A percentile compares a stretch with the other conserved stretches of the same genome.
Evolutionary conservation across 2,797 vertebrate genomes (phyloP).

Genomic region (Orientallactaga sibirica): DNA sequence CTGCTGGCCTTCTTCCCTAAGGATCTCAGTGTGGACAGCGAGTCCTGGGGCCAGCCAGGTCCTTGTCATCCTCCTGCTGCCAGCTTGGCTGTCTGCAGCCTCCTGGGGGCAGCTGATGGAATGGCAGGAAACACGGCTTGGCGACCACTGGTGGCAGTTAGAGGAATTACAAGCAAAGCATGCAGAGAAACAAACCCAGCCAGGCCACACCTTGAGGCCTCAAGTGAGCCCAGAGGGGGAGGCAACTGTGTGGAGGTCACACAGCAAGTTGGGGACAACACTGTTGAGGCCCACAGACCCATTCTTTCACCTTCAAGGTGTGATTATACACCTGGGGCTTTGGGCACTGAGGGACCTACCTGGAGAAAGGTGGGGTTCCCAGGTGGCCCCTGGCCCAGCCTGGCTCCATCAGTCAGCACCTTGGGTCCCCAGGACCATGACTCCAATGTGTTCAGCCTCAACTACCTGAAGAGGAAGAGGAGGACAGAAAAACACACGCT

Average conservation of each 20-base stretch:
- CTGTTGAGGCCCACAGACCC: not conserved
- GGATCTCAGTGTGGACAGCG: not conserved
- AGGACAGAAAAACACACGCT: not conserved
- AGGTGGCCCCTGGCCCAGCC: not conserved
- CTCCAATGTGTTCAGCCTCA: not conserved
- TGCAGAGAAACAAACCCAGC: fast-evolving
- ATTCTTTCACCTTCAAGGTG: not conserved
- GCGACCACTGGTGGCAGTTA: not conserved
- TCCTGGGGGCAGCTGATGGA: not conserved
- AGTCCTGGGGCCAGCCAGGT: not conserved
- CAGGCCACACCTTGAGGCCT: not conserved
- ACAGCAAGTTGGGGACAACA: not conserved
- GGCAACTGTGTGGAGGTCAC: not conserved
- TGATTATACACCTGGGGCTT: not conserved
- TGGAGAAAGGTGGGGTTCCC: not conserved
- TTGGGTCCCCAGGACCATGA: not conserved
- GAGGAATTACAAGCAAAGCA: conserved; percentile 55
- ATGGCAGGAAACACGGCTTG: not conserved
- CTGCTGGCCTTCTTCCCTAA: not conserved
- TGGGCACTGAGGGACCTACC: conserved; percentile 1
- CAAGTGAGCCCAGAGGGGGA: not conserved
- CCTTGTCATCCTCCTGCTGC: not conserved
- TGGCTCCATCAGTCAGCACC: not conserved
- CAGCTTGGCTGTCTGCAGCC: not conserved
- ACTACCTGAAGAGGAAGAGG: conserved; percentile 47